Evolutionary conservation across 2,888 invertebrate genomes (phyloP).

Genomic region (Pantelozetes paolii): DNA sequence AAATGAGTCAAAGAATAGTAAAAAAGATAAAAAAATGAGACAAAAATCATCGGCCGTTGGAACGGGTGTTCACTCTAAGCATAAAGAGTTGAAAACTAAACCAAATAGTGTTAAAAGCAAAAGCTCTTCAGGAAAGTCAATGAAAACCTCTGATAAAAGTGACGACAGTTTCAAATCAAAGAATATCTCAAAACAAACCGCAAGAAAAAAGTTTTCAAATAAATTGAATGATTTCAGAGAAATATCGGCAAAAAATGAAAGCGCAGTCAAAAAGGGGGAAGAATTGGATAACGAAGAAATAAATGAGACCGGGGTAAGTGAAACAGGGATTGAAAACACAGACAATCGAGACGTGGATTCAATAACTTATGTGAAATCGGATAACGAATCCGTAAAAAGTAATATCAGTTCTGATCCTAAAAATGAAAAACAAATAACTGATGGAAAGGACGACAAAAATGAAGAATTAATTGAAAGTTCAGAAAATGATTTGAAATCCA

Average conservation of each 20-base stretch:
- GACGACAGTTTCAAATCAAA: background rate
- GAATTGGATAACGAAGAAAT: background rate
- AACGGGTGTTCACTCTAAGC: background rate
- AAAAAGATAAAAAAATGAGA: no score
- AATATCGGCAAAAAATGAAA: background rate
- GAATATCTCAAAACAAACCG: background rate
- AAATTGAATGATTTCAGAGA: background rate
- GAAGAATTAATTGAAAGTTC: background rate
- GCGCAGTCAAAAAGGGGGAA: background rate
- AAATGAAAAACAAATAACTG: background rate
- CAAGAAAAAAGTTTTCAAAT: background rate
- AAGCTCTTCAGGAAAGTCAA: background rate
- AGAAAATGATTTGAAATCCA: background rate
- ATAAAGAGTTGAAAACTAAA: background rate
- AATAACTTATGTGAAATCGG: conserved; percentile 4
- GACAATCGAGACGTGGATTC: conserved; percentile 28
- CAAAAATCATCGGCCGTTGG: background rate
- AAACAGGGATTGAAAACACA: conserved; percentile 2
- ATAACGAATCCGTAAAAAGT: conserved; percentile 8
- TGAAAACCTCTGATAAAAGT: background rate
- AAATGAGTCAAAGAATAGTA: no score
- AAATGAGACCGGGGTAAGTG: background rate
- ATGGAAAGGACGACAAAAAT: background rate
- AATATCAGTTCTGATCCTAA: conserved; percentile 1
- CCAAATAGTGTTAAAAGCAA: conserved; percentile 1